A percentile compares a stretch with the other conserved stretches of the same genome.
Evolutionary conservation across 1,140 invertebrate genomes (phyloP).

Genomic region (Ceratina australensis): DNA sequence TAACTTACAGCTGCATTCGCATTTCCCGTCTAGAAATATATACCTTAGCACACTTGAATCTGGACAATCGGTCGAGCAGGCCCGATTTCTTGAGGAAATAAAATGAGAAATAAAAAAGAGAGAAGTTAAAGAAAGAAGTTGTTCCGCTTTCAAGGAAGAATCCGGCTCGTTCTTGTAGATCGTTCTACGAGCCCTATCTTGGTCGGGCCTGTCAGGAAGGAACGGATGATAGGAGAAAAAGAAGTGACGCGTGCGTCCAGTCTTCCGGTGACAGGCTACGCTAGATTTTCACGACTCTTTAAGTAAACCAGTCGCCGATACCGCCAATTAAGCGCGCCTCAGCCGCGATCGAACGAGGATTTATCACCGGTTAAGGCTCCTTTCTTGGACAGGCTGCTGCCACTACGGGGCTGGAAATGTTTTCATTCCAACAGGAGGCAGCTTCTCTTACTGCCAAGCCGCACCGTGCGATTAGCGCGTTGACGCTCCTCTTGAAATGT

Average conservation of each 20-base stretch:
- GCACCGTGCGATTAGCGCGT: slow-evolving; percentile 32
- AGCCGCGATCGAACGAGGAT: slow-evolving; percentile 58
- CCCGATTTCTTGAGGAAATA: slow-evolving; percentile 25
- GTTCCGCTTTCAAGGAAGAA: slow-evolving; percentile 10
- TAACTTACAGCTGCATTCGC: too few species aligned
- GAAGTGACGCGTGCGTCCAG: slow-evolving; percentile 28
- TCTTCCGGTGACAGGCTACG: slow-evolving; percentile 29
- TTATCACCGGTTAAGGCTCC: slow-evolving; percentile 48
- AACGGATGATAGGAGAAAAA: slow-evolving; percentile 13
- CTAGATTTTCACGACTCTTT: slow-evolving; percentile 41
- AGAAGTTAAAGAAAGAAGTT: slow-evolving; percentile 22
- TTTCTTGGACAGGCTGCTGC: slow-evolving; percentile 34
- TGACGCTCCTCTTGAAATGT: slow-evolving; percentile 39
- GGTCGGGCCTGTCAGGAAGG: slow-evolving; percentile 3
- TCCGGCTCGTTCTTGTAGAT: slow-evolving; percentile 13
- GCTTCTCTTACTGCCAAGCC: neutral
- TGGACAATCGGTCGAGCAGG: slow-evolving; percentile 14
- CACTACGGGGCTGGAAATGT: slow-evolving; percentile 37
- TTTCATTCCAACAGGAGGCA: slow-evolving; percentile 31
- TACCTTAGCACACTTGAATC: neutral
- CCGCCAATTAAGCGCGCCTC: slow-evolving; percentile 63
- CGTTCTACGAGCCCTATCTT: slow-evolving; percentile 35
- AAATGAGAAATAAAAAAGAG: neutral
- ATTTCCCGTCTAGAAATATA: too few species aligned
- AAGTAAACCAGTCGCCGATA: slow-evolving; percentile 36